Evolutionary conservation across 2,797 vertebrate species (phyloP).

Genomic region (Galaxias olidus): DNA sequence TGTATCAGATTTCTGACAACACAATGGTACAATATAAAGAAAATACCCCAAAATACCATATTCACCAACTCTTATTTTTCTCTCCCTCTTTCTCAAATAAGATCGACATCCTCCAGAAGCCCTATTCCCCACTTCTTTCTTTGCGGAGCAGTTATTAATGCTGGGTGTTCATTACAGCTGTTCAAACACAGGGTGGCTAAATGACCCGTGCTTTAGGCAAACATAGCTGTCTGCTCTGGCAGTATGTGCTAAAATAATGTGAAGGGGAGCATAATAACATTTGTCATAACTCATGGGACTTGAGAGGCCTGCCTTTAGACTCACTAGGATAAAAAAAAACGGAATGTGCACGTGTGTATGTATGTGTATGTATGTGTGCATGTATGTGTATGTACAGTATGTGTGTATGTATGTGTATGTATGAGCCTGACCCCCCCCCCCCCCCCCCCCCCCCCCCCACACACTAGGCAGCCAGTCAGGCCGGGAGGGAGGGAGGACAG

Average conservation of each 20-base stretch:
- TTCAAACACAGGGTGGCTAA: constrained; percentile 82
- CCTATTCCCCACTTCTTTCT: constrained; percentile 8
- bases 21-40: too few relatives aligned
- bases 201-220: constrained; percentile 84
- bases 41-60: too few relatives aligned
- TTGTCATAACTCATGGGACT: constrained; percentile 74
- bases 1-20: too few relatives aligned
- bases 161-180: constrained; percentile 81
- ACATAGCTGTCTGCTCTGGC: constrained; percentile 78
- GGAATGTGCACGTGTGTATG: constrained; percentile 4
- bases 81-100: constrained; percentile 13
- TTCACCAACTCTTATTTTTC: neutral
- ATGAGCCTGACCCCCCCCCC: neutral
- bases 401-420: neutral
- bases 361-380: constrained; percentile 44
- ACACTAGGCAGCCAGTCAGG: constrained; percentile 46
- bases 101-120: too few relatives aligned
- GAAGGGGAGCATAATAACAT: constrained; percentile 74
- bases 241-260: constrained; percentile 80
- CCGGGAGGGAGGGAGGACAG: constrained; percentile 25
- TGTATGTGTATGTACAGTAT: neutral
- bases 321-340: neutral
- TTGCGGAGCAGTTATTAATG: constrained; percentile 67
- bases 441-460: constrained; percentile 64
- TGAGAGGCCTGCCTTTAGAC: neutral